Evolutionary conservation across 2,113 vertebrate species (phyloP).

Genomic region (Forbesichthys papilliferus): DNA sequence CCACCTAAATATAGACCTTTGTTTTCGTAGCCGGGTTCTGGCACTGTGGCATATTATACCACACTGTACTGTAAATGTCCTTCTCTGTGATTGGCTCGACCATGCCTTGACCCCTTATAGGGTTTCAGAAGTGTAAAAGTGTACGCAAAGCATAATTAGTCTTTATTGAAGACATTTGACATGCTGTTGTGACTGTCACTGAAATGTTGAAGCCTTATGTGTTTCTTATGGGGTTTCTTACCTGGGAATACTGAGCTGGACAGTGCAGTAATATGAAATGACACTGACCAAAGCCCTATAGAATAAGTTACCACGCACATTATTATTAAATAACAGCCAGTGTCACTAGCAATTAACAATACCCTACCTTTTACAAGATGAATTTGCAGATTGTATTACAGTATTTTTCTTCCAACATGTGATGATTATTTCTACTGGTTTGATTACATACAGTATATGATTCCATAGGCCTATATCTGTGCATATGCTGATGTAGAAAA

Average conservation of each 20-base stretch:
- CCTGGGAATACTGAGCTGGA: constrained; percentile 32
- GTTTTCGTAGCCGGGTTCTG: constrained; percentile 45
- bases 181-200: constrained; percentile 31
- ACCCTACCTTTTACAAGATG: background rate
- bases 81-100: constrained; percentile 29
- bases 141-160: constrained; percentile 41
- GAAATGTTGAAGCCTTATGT: constrained; percentile 37
- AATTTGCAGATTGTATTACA: constrained; percentile 2
- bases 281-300: constrained; percentile 27
- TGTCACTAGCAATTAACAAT: constrained; percentile 26
- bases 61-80: constrained; percentile 43
- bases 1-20: constrained; percentile 67
- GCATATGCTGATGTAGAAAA: background rate
- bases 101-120: constrained; percentile 45
- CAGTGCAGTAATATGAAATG: constrained; percentile 20
- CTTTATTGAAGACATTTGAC: constrained; percentile 51
- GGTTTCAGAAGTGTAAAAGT: constrained; percentile 24
- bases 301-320: constrained; percentile 16
- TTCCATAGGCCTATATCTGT: background rate
- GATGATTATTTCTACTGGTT: constrained; percentile 23
- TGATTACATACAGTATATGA: background rate
- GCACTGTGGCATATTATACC: constrained; percentile 36
- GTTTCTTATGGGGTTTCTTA: constrained; percentile 15
- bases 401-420: too few species aligned
- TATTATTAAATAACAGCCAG: constrained; percentile 27